phyloP scores from a whole-genome alignment of 37 sponge, comb jelly and placozoan species.

The Beroe ovata region DNA sequence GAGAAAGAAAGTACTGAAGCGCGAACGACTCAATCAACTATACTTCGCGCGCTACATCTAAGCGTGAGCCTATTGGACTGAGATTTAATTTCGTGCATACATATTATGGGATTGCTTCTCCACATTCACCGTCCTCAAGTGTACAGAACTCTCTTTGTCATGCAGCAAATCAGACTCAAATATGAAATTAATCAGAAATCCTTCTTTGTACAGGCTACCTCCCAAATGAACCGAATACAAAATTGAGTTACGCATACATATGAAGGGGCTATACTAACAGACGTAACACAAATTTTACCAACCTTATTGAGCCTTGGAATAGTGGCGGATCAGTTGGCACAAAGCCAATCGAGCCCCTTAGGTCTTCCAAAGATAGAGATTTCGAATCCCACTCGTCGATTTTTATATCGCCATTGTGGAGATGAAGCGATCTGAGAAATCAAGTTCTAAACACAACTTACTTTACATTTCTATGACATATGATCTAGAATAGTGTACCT shows the following conservation, averaged over 20 bases:
- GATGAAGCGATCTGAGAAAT: constrained; percentile 15
- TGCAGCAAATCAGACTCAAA: not conserved
- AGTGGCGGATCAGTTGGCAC: constrained; percentile 30
- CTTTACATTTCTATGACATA: too few relatives aligned
- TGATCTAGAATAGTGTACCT: too few relatives aligned
- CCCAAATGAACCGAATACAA: too few relatives aligned
- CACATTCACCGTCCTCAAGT: not conserved
- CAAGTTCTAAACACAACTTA: too few relatives aligned
- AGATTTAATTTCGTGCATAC: too few relatives aligned
- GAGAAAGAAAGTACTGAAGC: too few relatives aligned
- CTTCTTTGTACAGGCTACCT: not conserved
- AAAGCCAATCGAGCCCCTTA: constrained; percentile 37
- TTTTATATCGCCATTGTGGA: constrained; percentile 56
- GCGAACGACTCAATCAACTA: too few relatives aligned
- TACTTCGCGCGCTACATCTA: too few relatives aligned
- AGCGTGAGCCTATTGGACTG: too few relatives aligned
- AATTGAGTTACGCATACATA: too few relatives aligned
- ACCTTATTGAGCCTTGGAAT: constrained; percentile 34
- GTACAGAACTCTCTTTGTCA: not conserved
- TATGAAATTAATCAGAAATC: not conserved
- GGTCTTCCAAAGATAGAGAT: constrained; percentile 48
- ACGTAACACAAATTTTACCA: too few relatives aligned
- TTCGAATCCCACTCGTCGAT: constrained; percentile 52
- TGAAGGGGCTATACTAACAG: too few relatives aligned
- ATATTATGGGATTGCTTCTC: not conserved